Base-by-base conservation (phyloP, 2,888 invertebrate species). In the Atethmia centrago region DNA sequence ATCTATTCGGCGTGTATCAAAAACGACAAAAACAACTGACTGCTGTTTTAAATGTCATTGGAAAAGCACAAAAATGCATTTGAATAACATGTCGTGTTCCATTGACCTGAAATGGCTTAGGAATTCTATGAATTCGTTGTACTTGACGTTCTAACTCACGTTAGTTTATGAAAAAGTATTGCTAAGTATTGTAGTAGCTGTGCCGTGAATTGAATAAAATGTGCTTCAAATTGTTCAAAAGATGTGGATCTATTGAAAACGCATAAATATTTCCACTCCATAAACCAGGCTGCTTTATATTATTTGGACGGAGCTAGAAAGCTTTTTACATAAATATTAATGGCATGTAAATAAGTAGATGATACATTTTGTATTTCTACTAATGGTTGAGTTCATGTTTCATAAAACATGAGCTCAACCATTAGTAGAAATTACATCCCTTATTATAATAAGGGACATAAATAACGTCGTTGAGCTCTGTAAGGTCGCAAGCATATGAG, bases 21-120 rank as follows among this genome's bases (percentile, higher is more conserved):
- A 28, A 19, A 14, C 12, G 7, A 14, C 21, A 62, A 61, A 69
- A 74, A 68, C 53, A 55, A 66, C 58, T 63, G 47, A 3, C 49
- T 21, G 36, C 28, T 25, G 3, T 55, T 42, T 25, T 12, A 71
- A 83, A 75, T 71, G 56, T 58, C 61, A 74, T 68, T 62, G 58
- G n/a, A 58, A 73, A 51, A 25, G 47, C 19, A 74, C 40, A 70
- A 75, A 72, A 85, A 83, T 83, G 72, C 68, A 83, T 76, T 70
- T 53, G n/a, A 74, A 73, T 65, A 75, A 68, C 65, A 55, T 75
- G 56, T 82, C 70, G 74, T 71, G 78, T 76, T 69, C 64, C 53
- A 70, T 63, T 78, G 68, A 76, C 80, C 72, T 75, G 70, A 80
- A 82, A 84, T 77, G 71, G 68, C 47, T 61, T 42, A 70, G 56